Conservation (phyloP, 2,888 invertebrate species). For the Steinernema scapterisci region DNA sequence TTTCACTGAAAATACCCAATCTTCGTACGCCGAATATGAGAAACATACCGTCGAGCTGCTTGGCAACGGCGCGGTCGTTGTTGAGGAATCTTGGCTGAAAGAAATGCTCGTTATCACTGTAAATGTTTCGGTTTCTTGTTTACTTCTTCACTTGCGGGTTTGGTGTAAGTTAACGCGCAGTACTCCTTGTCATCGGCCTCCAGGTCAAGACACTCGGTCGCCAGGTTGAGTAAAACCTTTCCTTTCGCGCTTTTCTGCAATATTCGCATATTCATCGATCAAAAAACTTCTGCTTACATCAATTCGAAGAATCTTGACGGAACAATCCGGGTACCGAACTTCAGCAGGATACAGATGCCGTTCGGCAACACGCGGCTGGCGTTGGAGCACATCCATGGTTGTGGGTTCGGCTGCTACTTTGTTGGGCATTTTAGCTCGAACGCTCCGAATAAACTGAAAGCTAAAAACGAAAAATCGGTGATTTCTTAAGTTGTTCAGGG, state of each 20-base stretch:
- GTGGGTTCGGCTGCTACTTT: too few species aligned
- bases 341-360: neutral
- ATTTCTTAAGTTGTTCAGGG: too few species aligned
- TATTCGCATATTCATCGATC: too few species aligned
- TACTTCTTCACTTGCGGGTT: neutral
- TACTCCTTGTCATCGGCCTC: neutral
- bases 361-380: neutral
- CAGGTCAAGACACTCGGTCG: neutral
- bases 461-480: too few species aligned
- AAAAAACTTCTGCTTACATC: neutral
- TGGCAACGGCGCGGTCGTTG: constrained; percentile 8
- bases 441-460: too few species aligned
- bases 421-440: too few species aligned
- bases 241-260: neutral
- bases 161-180: neutral
- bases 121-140: neutral
- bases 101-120: too few species aligned
- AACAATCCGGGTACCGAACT: neutral
- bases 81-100: constrained; percentile 11
- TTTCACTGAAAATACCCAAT: neutral
- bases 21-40: too few species aligned
- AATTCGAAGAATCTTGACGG: neutral
- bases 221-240: neutral
- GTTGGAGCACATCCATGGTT: neutral
- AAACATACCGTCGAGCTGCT: neutral